Conservation (phyloP, 2,113 vertebrate species). For the Turnix velox region DNA sequence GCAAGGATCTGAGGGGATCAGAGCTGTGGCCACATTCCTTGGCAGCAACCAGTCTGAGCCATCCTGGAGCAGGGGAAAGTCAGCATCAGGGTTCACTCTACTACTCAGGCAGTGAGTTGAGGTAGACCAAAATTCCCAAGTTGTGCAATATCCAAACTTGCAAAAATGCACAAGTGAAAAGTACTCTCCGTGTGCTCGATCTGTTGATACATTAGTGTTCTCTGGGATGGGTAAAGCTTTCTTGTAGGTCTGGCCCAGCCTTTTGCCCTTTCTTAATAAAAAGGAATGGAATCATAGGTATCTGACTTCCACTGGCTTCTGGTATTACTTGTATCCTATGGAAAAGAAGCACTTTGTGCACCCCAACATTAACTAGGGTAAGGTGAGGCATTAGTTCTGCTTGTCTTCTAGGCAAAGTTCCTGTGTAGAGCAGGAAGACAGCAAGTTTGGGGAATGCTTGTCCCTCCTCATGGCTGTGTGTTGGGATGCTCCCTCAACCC, state of each 20-base stretch:
- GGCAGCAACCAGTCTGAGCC: not conserved
- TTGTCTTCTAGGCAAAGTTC: not conserved
- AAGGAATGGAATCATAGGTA: not conserved
- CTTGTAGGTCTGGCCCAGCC: not conserved
- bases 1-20: fast-evolving
- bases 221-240: not conserved
- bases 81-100: not conserved
- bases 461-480: fast-evolving
- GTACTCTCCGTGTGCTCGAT: too few relatives aligned
- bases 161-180: not conserved
- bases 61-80: not conserved
- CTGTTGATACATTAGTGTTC: not conserved
- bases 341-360: not conserved
- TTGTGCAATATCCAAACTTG: not conserved
- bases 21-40: not conserved
- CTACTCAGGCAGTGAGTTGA: not conserved
- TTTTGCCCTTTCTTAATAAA: not conserved
- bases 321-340: not conserved
- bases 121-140: not conserved
- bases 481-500: not conserved
- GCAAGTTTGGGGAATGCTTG: not conserved
- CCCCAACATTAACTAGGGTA: not conserved
- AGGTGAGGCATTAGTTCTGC: not conserved
- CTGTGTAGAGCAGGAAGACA: not conserved
- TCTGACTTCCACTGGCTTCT: not conserved